These are phyloP conservation scores for Chrysocyon brachyurus DNA, from an alignment of 2,797 vertebrate species.

Conservation along the genomic window DNA sequence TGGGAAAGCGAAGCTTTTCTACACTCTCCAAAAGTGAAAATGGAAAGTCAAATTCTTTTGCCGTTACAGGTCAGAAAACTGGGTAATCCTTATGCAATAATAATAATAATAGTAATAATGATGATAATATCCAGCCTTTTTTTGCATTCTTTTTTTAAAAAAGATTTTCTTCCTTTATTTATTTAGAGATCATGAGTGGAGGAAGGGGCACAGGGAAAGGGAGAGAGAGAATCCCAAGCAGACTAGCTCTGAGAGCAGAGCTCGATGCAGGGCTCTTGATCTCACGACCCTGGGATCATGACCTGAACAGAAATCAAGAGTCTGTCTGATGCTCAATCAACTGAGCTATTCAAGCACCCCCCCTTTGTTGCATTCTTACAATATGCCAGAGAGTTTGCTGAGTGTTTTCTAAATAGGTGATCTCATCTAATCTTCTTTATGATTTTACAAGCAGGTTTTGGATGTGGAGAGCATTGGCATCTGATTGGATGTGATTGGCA, in stretches of 20 bases:
- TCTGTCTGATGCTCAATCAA: neutral
- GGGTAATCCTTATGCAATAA: neutral
- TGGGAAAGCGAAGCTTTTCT: neutral
- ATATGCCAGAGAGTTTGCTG: neutral
- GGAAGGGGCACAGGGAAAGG: neutral
- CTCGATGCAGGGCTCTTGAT: neutral
- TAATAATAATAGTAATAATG: neutral
- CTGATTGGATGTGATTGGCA: neutral
- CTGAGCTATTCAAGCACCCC: neutral
- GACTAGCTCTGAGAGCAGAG: neutral
- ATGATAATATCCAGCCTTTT: neutral
- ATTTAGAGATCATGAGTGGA: neutral
- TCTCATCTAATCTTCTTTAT: neutral
- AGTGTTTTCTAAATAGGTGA: constrained; percentile 13
- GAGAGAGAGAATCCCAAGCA: neutral
- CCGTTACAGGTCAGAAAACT: neutral
- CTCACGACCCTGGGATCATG: neutral
- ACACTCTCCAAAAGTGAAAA: neutral
- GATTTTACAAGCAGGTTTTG: neutral
- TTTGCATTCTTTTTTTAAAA: neutral
- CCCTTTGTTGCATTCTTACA: neutral
- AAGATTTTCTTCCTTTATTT: neutral
- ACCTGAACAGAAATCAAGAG: neutral
- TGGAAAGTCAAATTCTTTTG: constrained; percentile 37
- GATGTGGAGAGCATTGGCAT: neutral